Percentiles rank a stretch among this genome's conserved stretches.
Evolutionary conservation across 2,888 invertebrate species (phyloP).

Genomic region (Leucoma salicis): DNA sequence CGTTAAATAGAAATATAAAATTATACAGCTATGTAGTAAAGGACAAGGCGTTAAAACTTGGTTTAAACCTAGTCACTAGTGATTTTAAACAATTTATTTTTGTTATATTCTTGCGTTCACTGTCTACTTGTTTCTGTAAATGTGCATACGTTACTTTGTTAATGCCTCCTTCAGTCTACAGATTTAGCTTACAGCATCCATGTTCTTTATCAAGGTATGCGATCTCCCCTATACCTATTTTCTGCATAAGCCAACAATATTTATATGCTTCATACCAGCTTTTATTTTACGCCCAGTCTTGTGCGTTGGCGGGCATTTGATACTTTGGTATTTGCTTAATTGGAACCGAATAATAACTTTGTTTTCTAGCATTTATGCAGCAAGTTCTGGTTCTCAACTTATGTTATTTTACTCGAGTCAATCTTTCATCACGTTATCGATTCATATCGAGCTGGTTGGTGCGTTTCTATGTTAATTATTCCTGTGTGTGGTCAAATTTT

Average conservation of each 20-base stretch:
- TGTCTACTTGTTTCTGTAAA: conserved; percentile 28
- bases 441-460: too few relatives aligned
- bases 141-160: conserved; percentile 32
- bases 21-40: too few relatives aligned
- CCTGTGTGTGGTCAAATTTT: conserved; percentile 33
- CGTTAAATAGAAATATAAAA: too few relatives aligned
- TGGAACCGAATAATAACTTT: conserved; percentile 15
- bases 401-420: too few relatives aligned
- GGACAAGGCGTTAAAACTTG: too few relatives aligned
- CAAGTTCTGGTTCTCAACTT: too few relatives aligned
- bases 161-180: conserved; percentile 47
- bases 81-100: too few relatives aligned
- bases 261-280: conserved; percentile 32
- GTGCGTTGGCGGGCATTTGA: conserved; percentile 28
- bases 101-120: too few relatives aligned
- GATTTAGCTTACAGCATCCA: conserved; percentile 45
- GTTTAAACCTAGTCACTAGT: too few relatives aligned
- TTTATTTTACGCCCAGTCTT: conserved; percentile 32
- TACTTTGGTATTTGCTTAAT: conserved; percentile 27
- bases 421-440: too few relatives aligned
- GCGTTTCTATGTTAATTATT: too few relatives aligned
- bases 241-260: conserved; percentile 46
- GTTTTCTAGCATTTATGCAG: too few relatives aligned
- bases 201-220: conserved; percentile 51
- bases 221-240: conserved; percentile 58